Conservation (phyloP, 2,888 invertebrate species). For the Parapristionchus giblindavisi region DNA sequence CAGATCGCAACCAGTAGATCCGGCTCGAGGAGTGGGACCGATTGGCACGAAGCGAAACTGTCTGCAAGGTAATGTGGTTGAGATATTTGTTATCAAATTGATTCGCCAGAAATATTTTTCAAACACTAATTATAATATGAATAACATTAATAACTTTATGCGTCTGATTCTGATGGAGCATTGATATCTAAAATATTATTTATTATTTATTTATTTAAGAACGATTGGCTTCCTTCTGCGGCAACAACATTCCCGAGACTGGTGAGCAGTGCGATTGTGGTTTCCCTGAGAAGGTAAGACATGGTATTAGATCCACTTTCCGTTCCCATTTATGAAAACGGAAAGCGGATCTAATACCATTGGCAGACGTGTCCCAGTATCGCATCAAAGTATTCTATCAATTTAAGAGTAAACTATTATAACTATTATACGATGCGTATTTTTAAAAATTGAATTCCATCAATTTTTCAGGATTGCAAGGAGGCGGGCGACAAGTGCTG, state of each 20-base stretch:
- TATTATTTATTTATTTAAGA: constrained; percentile 76
- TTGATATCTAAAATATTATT: not conserved
- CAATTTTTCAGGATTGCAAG: constrained; percentile 80
- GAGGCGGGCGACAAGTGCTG: constrained; percentile 76
- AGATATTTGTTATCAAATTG: too few species aligned
- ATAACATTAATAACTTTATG: not conserved
- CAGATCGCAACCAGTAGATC: constrained; percentile 61
- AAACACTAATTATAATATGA: too few species aligned
- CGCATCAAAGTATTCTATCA: not conserved
- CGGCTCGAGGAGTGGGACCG: constrained; percentile 52
- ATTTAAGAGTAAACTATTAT: not conserved
- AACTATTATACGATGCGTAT: constrained; percentile 78
- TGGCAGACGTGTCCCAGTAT: not conserved
- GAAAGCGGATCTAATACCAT: too few species aligned
- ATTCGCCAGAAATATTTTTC: too few species aligned
- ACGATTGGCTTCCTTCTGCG: constrained; percentile 94
- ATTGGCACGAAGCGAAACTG: constrained; percentile 85
- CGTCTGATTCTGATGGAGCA: not conserved
- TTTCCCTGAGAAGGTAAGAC: constrained; percentile 70
- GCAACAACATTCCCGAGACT: constrained; percentile 96
- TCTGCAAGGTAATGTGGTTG: constrained; percentile 82
- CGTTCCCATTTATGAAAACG: too few species aligned
- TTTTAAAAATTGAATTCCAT: too few species aligned
- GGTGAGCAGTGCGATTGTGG: constrained; percentile 99
- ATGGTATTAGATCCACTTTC: too few species aligned